phyloP scores from a whole-genome alignment of 2,888 invertebrate genomes.

The Caenorhabditis macrosperma region DNA sequence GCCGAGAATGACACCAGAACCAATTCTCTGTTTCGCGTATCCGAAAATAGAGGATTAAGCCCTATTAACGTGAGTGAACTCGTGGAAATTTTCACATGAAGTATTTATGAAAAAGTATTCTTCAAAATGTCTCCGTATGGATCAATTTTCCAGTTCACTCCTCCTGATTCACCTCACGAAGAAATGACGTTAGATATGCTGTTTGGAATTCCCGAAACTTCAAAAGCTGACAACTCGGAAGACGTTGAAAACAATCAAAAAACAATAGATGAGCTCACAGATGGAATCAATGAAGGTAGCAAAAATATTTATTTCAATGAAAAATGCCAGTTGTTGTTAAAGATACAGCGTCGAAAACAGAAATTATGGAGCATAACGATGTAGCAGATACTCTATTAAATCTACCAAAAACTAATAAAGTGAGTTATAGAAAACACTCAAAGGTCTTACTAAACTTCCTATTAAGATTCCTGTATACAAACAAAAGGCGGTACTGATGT shows the following conservation, averaged over 20 bases:
- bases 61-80: slow-evolving; percentile 31
- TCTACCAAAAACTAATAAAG: not conserved
- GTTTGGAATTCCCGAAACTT: slow-evolving; percentile 1
- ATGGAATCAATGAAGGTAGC: no score
- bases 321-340: no score
- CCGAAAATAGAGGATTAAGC: slow-evolving; percentile 28
- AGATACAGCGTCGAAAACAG: no score
- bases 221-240: not conserved
- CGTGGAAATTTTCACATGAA: not conserved
- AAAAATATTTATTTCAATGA: no score
- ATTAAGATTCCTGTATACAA: slow-evolving; percentile 71
- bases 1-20: slow-evolving; percentile 5
- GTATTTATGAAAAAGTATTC: no score
- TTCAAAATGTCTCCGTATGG: no score
- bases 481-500: slow-evolving; percentile 50
- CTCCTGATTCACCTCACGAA: slow-evolving; percentile 69
- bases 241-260: not conserved
- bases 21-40: slow-evolving; percentile 3
- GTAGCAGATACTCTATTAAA: no score
- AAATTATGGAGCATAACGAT: no score
- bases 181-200: slow-evolving; percentile 34
- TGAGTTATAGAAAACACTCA: not conserved
- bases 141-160: slow-evolving; percentile 72
- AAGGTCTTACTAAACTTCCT: not conserved
- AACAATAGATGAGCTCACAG: no score